Base-by-base conservation (phyloP, 2,888 invertebrate genomes). In the Nasonovia ribisnigri region DNA sequence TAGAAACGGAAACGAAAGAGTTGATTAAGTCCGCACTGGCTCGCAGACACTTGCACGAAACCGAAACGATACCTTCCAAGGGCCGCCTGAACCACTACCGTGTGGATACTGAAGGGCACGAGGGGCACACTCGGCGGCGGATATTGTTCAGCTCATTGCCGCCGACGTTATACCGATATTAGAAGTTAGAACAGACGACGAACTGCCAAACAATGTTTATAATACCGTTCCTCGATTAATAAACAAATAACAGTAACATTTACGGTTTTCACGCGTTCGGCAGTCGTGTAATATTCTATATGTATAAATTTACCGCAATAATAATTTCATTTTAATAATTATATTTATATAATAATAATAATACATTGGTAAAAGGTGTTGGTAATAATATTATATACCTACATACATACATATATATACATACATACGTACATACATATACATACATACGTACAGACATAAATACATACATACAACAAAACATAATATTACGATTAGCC, bases 141-240 rank as follows among this genome's bases (percentile, higher is more conserved):
- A 94, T 95, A 94, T 94, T 95, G 48, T 95, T 95, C 94, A 94
- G 95, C 91, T 95, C 95, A 48, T 93, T 95, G 88, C 95, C 95
- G 87, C 93, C 93, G 6, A 86, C 48, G 48, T 92, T 86, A 26
- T 94, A 94, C 54, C 94, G 94, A 86, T 94, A 94, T 93, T 94
- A 89, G 60, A 54, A 92, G 10, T 51, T n/a, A 1, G 5, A 57
- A 42, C 26, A 26, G 26, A 86, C 43, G 43, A 88, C 36, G 24
- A 24, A 24, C 10, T 24, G 24, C 88, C 77, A 36, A 36, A 42
- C 36, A 20, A 36, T 42, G 36, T 36, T 77, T 36, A 77, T n/a
- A 4, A 67, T 13, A 42, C 77, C 36, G 77, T 77, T 77, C 77
- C 36, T 20, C 20, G 36, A 77, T 20, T 36, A 8, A 24, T 77